Evolutionary conservation across 2,888 invertebrate genomes (phyloP).

Genomic region (Ramazzottius varieornatus): DNA sequence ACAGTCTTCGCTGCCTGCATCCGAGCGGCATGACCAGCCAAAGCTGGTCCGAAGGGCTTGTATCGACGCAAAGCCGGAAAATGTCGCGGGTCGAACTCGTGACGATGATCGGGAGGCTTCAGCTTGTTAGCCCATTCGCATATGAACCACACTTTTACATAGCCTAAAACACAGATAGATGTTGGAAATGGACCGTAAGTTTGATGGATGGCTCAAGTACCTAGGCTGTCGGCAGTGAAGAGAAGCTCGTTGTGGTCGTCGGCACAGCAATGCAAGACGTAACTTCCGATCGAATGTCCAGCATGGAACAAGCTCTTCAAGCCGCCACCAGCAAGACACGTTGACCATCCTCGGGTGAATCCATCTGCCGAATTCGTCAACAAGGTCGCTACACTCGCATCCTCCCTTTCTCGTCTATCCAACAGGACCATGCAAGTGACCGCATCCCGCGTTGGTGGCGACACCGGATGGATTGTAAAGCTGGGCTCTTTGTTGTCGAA

Average conservation of each 20-base stretch:
- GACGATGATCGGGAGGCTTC: neutral
- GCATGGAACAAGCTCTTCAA: slow-evolving; percentile 40
- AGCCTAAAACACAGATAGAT: too few species aligned
- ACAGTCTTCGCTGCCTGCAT: too few species aligned
- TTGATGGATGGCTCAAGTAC: too few species aligned
- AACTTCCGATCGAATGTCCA: slow-evolving; percentile 34
- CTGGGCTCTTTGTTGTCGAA: neutral
- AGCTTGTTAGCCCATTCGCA: neutral
- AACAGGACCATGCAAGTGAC: slow-evolving; percentile 34
- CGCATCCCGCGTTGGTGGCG: neutral
- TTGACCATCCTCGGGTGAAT: slow-evolving; percentile 45
- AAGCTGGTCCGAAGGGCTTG: neutral
- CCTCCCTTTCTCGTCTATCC: slow-evolving; percentile 31
- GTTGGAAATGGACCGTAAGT: too few species aligned
- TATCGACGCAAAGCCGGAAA: neutral
- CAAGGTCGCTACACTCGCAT: slow-evolving; percentile 34
- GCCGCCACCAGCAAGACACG: too few species aligned
- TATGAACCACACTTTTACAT: neutral
- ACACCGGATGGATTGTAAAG: neutral
- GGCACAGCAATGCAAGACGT: slow-evolving; percentile 37
- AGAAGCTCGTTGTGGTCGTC: slow-evolving; percentile 43
- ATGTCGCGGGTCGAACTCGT: neutral
- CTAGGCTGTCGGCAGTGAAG: slow-evolving; percentile 18
- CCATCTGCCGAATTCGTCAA: slow-evolving; percentile 47
- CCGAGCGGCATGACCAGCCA: slow-evolving; percentile 6